Percentiles rank a stretch among this genome's conserved stretches.
Conservation (phyloP, 2,113 vertebrate species). For the Aegotheles bennettii region DNA sequence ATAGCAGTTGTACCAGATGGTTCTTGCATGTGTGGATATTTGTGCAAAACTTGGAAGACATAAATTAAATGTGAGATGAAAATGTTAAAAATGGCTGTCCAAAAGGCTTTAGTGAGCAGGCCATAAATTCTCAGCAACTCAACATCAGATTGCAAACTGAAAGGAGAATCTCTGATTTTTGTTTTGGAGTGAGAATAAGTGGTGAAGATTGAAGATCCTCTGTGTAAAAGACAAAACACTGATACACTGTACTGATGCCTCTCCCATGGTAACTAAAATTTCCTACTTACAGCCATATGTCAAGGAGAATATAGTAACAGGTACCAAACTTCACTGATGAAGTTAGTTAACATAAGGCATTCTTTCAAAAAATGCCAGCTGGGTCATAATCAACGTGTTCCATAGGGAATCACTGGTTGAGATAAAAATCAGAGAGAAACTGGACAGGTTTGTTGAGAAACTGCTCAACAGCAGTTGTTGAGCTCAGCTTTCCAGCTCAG, state of each 20-base stretch:
- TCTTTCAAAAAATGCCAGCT: not conserved
- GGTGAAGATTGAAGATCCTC: not conserved
- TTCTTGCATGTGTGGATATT: not conserved
- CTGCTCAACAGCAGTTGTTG: not conserved
- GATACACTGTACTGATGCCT: not conserved
- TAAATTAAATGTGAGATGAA: not conserved
- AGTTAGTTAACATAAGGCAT: not conserved
- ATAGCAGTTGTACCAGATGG: not conserved
- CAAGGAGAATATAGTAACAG: not conserved
- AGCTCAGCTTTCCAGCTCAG: not conserved
- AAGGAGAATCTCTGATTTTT: not conserved
- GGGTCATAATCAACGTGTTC: not conserved
- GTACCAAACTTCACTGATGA: not conserved
- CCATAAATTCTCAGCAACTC: not conserved
- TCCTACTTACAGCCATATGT: not conserved
- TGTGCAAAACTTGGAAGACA: not conserved
- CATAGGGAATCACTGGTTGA: not conserved
- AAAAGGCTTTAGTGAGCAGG: not conserved
- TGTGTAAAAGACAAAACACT: not conserved
- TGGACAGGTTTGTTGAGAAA: not conserved
- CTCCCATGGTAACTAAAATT: not conserved
- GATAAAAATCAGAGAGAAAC: not conserved
- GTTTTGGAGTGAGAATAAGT: not conserved
- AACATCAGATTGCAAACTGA: not conserved
- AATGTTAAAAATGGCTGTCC: not conserved